phyloP scores from a whole-genome alignment of 2,113 vertebrate genomes.

The Eretmochelys imbricata region DNA sequence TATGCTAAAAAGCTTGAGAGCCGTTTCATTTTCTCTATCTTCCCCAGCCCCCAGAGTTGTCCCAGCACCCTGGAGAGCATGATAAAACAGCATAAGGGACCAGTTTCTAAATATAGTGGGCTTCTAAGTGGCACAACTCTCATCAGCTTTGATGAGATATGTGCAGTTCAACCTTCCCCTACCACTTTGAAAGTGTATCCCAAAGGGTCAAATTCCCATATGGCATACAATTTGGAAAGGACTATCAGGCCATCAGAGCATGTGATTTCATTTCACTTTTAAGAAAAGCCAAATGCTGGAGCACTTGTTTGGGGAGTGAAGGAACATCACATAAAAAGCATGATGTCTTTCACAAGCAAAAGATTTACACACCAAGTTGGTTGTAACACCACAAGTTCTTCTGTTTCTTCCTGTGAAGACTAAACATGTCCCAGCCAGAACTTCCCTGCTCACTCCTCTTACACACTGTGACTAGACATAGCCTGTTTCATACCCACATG shows the following conservation, averaged over 20 bases:
- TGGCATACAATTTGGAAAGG: slow-evolving; percentile 31
- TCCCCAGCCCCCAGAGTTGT: slow-evolving; percentile 12
- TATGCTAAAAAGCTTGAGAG: slow-evolving; percentile 63
- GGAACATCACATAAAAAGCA: background rate
- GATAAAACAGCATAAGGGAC: slow-evolving; percentile 43
- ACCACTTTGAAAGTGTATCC: slow-evolving; percentile 45
- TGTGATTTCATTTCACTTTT: background rate
- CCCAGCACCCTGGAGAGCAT: slow-evolving; percentile 14
- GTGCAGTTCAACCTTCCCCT: slow-evolving; percentile 48
- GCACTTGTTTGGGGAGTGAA: background rate
- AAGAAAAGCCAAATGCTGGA: background rate
- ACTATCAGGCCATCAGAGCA: background rate
- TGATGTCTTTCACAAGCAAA: background rate
- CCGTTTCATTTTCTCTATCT: slow-evolving; percentile 41
- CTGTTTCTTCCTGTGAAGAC: background rate
- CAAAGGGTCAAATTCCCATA: slow-evolving; percentile 42
- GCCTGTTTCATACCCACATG: background rate
- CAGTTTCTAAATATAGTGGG: slow-evolving; percentile 47
- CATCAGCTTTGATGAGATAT: slow-evolving; percentile 51
- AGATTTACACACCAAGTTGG: background rate
- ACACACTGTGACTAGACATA: background rate
- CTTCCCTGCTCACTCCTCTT: background rate
- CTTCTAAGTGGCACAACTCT: slow-evolving; percentile 23
- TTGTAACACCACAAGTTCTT: background rate
- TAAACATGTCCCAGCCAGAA: background rate